Evolutionary conservation across 2,113 vertebrate species (phyloP).

Genomic region (Gasterosteus aculeatus): DNA sequence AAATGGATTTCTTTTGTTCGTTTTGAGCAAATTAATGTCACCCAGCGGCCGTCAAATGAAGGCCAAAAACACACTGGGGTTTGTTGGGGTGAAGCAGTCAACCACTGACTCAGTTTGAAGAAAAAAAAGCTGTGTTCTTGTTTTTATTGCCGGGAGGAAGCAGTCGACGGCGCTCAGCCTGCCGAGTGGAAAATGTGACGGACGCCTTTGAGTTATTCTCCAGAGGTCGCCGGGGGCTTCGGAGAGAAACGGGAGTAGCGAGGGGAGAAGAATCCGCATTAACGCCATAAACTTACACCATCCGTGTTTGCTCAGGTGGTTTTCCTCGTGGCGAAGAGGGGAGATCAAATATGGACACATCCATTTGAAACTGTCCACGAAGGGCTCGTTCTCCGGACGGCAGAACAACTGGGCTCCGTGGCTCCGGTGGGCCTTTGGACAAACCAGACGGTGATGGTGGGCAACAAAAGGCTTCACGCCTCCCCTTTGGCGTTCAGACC

Average conservation of each 20-base stretch:
- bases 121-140: constrained; percentile 14
- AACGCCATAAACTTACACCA: constrained; percentile 74
- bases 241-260: constrained; percentile 46
- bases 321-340: constrained; percentile 65
- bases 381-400: constrained; percentile 61
- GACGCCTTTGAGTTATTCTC: constrained; percentile 70
- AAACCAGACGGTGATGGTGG: constrained; percentile 74
- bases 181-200: constrained; percentile 63
- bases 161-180: constrained; percentile 32
- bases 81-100: too few species aligned
- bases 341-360: constrained; percentile 80
- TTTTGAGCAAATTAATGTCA: neutral
- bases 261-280: constrained; percentile 70
- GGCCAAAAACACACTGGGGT: too few species aligned
- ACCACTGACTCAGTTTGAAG: neutral
- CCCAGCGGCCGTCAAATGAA: constrained; percentile 2
- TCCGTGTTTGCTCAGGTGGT: constrained; percentile 83
- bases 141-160: constrained; percentile 31
- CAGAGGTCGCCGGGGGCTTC: constrained; percentile 66
- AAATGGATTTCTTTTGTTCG: neutral
- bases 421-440: constrained; percentile 72
- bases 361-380: constrained; percentile 76
- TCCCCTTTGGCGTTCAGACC: constrained; percentile 30
- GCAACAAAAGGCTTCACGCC: constrained; percentile 62
- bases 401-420: constrained; percentile 77